A percentile compares a stretch with the other conserved stretches of the same genome.
Evolutionary conservation across 2,888 invertebrate species (phyloP).

Genomic region (Bellardia bayeri): DNA sequence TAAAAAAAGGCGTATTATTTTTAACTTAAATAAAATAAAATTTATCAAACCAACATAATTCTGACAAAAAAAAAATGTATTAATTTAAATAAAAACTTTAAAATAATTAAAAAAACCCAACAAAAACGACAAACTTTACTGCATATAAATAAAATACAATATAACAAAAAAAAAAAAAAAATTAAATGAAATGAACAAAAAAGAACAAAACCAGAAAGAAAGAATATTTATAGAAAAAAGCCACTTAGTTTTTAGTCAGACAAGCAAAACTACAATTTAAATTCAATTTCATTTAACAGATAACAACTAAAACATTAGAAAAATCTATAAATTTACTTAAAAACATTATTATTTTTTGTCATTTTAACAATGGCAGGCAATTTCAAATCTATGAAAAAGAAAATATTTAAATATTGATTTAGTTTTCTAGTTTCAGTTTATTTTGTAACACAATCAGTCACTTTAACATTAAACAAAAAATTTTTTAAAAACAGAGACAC

Average conservation of each 20-base stretch:
- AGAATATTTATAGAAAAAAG: constrained; percentile 52
- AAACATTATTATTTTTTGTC: not conserved
- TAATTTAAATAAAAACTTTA: constrained; percentile 63
- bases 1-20: constrained; percentile 75
- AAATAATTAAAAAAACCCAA: constrained; percentile 56
- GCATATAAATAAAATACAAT: constrained; percentile 40
- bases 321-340: not conserved
- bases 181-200: not conserved
- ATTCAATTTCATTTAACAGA: constrained; percentile 39
- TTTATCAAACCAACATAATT: constrained; percentile 52
- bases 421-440: constrained; percentile 5
- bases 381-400: constrained; percentile 29
- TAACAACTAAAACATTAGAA: constrained; percentile 6
- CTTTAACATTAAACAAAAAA: not conserved
- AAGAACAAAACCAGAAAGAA: constrained; percentile 34
- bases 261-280: constrained; percentile 32
- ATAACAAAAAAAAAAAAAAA: constrained; percentile 49
- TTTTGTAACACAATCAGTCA: constrained; percentile 6
- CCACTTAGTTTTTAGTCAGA: constrained; percentile 39
- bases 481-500: constrained; percentile 45
- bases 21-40: constrained; percentile 72
- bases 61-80: constrained; percentile 62
- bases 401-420: constrained; percentile 15
- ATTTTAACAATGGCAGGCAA: constrained; percentile 6
- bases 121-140: constrained; percentile 60